These are phyloP conservation scores for Chloroceryle aenea DNA, from an alignment of 2,113 vertebrate genomes.

Conservation along the genomic window DNA sequence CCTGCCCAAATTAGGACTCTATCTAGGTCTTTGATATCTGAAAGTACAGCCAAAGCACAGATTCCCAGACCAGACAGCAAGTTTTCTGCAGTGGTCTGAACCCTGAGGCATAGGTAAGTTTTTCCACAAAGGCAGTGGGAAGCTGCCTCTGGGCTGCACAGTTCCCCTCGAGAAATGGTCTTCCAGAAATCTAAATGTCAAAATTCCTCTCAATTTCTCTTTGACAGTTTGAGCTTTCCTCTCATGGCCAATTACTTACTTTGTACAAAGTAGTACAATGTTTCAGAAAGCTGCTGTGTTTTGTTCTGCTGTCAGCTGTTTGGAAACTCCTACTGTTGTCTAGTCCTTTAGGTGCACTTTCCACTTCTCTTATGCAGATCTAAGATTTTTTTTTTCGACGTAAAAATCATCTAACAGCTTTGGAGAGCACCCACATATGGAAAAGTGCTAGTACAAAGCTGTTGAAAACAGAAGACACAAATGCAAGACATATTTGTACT, in stretches of 20 bases:
- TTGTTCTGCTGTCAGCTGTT: background rate
- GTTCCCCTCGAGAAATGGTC: background rate
- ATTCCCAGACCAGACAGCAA: background rate
- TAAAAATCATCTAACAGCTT: background rate
- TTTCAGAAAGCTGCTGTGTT: background rate
- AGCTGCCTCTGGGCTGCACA: background rate
- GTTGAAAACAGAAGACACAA: background rate
- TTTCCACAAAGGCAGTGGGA: background rate
- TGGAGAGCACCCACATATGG: background rate
- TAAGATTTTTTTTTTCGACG: background rate
- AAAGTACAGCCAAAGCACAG: background rate
- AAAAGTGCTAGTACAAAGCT: background rate
- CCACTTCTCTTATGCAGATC: background rate
- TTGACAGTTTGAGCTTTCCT: background rate
- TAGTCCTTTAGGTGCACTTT: background rate
- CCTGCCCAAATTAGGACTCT: background rate
- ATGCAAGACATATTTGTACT: background rate
- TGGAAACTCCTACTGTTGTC: background rate
- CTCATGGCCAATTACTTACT: background rate
- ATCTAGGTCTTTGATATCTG: background rate
- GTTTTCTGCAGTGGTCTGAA: background rate
- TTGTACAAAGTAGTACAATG: background rate
- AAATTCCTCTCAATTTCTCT: background rate
- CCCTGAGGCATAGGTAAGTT: fast-evolving
- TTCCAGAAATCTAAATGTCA: background rate